Conservation (phyloP, 1,140 invertebrate genomes). For the Pseudomyrmex flavicornis region DNA sequence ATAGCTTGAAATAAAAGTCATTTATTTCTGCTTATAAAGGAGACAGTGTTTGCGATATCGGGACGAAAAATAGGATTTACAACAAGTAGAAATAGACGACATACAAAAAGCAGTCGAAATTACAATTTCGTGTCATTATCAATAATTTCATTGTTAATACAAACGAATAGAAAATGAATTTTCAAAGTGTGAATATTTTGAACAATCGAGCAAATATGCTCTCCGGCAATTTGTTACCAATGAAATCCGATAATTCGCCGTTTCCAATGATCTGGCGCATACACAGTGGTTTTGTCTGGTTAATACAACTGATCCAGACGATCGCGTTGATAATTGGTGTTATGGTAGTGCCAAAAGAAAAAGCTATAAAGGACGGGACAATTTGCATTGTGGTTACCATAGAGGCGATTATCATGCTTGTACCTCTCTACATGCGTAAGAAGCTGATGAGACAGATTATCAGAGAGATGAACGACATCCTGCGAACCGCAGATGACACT, state of each 20-base stretch:
- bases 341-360: background rate
- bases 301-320: slow-evolving; percentile 14
- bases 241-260: background rate
- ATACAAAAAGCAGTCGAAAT: background rate
- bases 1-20: background rate
- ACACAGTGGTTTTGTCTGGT: slow-evolving; percentile 15
- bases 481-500: background rate
- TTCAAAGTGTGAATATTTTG: slow-evolving; percentile 17
- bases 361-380: slow-evolving; percentile 12
- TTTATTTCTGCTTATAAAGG: background rate
- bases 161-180: background rate
- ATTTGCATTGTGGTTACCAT: background rate
- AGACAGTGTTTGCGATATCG: background rate
- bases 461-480: background rate
- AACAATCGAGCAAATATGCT: slow-evolving; percentile 17
- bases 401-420: slow-evolving; percentile 13
- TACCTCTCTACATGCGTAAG: background rate
- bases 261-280: background rate
- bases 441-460: slow-evolving; percentile 21
- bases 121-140: background rate
- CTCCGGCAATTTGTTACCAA: slow-evolving; percentile 26
- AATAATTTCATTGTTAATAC: background rate
- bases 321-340: slow-evolving; percentile 7
- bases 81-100: background rate
- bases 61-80: background rate